Conservation (phyloP, 2,113 vertebrate genomes). For the Rostratula benghalensis region DNA sequence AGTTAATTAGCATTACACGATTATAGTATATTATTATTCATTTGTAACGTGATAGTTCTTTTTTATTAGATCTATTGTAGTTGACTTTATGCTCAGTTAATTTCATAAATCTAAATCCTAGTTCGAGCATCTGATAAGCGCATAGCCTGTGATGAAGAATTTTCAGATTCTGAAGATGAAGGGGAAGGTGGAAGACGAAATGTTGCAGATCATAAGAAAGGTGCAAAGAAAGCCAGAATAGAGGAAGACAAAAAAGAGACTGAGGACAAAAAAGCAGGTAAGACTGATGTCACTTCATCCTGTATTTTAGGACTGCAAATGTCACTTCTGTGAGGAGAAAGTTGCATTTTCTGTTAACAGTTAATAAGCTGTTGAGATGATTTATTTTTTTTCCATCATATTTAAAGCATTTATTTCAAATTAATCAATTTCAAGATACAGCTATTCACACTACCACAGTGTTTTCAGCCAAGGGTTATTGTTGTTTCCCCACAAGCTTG, state of each 20-base stretch:
- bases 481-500: not conserved
- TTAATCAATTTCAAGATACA: not conserved
- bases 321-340: not conserved
- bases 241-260: conserved; percentile 90
- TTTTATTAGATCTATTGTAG: not conserved
- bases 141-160: conserved; percentile 94
- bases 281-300: not conserved
- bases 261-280: conserved; percentile 90
- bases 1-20: not conserved
- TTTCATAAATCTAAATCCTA: conserved; percentile 47
- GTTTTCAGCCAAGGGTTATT: not conserved
- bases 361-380: not conserved
- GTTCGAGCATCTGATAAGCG: conserved; percentile 92
- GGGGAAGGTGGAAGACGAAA: conserved; percentile 91
- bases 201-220: conserved; percentile 89
- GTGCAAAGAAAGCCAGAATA: conserved; percentile 84
- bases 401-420: not conserved
- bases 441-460: not conserved
- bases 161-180: conserved; percentile 94
- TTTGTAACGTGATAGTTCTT: not conserved
- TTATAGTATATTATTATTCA: not conserved
- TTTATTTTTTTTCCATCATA: not conserved
- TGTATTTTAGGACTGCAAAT: not conserved
- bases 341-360: not conserved
- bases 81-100: not conserved